Conservation (phyloP, 2,113 vertebrate species). For the Sisor rabdophorus region DNA sequence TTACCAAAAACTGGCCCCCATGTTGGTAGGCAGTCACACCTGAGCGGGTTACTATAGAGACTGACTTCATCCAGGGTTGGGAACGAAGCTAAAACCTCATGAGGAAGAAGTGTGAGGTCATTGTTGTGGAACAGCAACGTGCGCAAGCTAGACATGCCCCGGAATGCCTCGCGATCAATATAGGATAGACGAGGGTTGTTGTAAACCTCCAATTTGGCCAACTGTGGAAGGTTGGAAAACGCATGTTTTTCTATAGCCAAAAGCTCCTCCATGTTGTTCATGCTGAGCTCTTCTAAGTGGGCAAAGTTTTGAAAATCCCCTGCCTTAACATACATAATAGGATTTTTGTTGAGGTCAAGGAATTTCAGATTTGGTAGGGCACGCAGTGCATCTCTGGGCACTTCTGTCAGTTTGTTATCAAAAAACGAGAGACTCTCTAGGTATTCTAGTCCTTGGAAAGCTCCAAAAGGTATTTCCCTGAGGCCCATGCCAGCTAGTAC, state of each 20-base stretch:
- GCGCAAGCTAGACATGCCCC: slow-evolving; percentile 63
- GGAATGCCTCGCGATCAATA: slow-evolving; percentile 70
- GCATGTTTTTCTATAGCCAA: slow-evolving; percentile 66
- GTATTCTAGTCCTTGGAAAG: slow-evolving; percentile 74
- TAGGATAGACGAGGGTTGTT: slow-evolving; percentile 72
- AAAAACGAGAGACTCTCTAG: slow-evolving; percentile 79
- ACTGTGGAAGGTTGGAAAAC: slow-evolving; percentile 73
- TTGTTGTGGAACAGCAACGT: slow-evolving; percentile 71
- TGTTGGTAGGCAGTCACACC: slow-evolving; percentile 74
- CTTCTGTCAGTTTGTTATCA: slow-evolving; percentile 68
- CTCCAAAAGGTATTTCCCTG: slow-evolving; percentile 65
- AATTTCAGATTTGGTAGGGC: slow-evolving; percentile 74
- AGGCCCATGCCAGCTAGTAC: slow-evolving; percentile 77
- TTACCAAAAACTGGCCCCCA: slow-evolving; percentile 70
- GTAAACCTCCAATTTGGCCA: slow-evolving; percentile 73
- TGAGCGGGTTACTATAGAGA: slow-evolving; percentile 73
- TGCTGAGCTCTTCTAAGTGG: slow-evolving; percentile 75
- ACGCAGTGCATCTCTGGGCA: slow-evolving; percentile 70
- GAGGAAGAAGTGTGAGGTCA: slow-evolving; percentile 70
- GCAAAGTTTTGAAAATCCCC: slow-evolving; percentile 74
- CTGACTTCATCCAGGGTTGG: slow-evolving; percentile 63
- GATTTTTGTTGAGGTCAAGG: slow-evolving; percentile 77
- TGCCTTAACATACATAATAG: slow-evolving; percentile 64
- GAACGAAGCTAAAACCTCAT: slow-evolving; percentile 64
- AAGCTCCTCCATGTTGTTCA: slow-evolving; percentile 77